These are phyloP conservation scores for Acanthochromis polyacanthus DNA, from an alignment of 2,113 vertebrate genomes.

Conservation along the genomic window DNA sequence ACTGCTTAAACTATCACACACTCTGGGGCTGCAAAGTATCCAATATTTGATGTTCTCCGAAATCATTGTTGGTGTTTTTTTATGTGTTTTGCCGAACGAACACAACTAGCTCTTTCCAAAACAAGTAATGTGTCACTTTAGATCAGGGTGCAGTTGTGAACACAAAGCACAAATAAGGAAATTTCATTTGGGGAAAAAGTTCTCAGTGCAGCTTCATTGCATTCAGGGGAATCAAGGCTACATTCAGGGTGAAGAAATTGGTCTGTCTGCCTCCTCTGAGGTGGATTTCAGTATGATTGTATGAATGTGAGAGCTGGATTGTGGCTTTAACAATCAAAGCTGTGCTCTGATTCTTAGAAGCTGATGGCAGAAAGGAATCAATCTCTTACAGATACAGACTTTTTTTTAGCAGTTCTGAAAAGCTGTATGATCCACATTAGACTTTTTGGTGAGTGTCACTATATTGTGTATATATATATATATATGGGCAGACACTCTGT, in stretches of 20 bases:
- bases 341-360: neutral
- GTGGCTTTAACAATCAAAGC: slow-evolving; percentile 13
- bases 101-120: no score
- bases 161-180: neutral
- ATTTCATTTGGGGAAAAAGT: slow-evolving; percentile 2
- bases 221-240: neutral
- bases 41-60: neutral
- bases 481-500: no score
- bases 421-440: no score
- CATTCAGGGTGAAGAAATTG: neutral
- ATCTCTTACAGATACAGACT: neutral
- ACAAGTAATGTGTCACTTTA: neutral
- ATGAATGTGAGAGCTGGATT: neutral
- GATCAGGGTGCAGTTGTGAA: neutral
- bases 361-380: neutral
- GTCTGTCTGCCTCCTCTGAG: slow-evolving; percentile 6
- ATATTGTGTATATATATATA: no score
- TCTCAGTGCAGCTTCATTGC: neutral
- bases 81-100: neutral
- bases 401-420: neutral
- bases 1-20: neutral
- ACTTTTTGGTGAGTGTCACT: no score
- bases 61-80: neutral
- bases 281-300: slow-evolving; percentile 18
- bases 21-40: neutral